Percentiles rank a stretch among this genome's conserved stretches.
phyloP scores from a whole-genome alignment of 2,888 invertebrate genomes.

The Coremacera marginata region DNA sequence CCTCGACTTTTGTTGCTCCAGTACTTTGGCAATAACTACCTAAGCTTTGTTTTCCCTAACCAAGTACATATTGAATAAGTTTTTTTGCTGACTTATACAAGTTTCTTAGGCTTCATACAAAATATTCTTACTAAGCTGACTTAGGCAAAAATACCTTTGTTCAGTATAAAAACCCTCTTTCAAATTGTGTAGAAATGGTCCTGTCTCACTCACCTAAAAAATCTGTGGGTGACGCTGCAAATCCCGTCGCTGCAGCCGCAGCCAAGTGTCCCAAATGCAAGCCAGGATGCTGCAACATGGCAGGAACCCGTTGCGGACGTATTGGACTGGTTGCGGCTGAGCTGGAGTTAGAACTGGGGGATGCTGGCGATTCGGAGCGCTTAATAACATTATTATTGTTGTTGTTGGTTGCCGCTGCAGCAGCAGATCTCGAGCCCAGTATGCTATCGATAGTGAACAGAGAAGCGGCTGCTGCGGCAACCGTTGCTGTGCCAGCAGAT shows the following conservation, averaged over 20 bases:
- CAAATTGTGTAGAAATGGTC: not conserved
- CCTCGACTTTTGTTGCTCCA: no score
- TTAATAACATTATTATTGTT: conserved; percentile 51
- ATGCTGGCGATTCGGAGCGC: conserved; percentile 66
- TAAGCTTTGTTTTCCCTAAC: no score
- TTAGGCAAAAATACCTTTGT: not conserved
- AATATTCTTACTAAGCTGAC: no score
- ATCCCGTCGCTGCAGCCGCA: conserved; percentile 74
- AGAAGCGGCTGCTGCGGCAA: conserved; percentile 72
- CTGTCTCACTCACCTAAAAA: conserved; percentile 78
- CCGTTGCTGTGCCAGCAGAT: conserved; percentile 61
- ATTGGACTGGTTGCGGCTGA: conserved; percentile 72
- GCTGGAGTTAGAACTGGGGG: conserved; percentile 70
- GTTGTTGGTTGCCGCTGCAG: conserved; percentile 29
- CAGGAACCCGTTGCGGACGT: conserved; percentile 68
- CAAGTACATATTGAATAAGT: no score
- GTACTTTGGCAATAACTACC: no score
- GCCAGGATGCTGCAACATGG: conserved; percentile 72
- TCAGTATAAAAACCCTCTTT: not conserved
- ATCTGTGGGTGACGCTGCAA: conserved; percentile 80
- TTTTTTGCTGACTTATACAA: no score
- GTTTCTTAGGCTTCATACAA: no score
- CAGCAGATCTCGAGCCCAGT: conserved; percentile 72
- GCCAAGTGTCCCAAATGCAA: conserved; percentile 75
- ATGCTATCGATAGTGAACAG: conserved; percentile 91